A percentile compares a stretch with the other conserved stretches of the same genome.
Evolutionary conservation across 2,888 invertebrate species (phyloP).

Genomic region (Tenthredo notha): DNA sequence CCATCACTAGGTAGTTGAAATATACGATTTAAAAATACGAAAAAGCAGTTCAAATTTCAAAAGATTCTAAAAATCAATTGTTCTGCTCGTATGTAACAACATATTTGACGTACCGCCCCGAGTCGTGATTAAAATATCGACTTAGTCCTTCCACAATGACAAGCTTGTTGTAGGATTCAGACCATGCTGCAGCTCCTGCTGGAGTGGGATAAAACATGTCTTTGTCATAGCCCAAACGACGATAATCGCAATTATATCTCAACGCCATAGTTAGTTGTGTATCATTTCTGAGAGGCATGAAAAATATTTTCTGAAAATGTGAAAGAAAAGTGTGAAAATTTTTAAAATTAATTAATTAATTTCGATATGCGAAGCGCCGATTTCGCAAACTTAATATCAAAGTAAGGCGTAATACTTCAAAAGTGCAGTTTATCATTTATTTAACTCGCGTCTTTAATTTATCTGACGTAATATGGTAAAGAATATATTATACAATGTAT

Average conservation of each 20-base stretch:
- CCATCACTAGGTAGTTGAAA: background rate
- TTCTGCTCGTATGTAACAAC: background rate
- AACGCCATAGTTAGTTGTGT: background rate
- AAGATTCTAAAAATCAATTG: background rate
- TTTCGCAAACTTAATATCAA: background rate
- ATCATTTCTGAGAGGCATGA: background rate
- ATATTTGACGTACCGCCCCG: background rate
- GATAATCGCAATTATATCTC: slow-evolving; percentile 23
- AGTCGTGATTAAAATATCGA: background rate
- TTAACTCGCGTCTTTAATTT: background rate
- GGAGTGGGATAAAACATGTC: background rate
- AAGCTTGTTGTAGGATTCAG: background rate
- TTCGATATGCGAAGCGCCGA: background rate
- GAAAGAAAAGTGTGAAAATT: background rate
- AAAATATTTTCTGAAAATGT: background rate
- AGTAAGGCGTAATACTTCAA: background rate
- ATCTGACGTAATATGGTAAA: background rate
- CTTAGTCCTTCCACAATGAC: background rate
- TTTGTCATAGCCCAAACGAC: background rate
- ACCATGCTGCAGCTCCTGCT: background rate
- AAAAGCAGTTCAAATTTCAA: background rate
- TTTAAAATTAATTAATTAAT: too few relatives aligned
- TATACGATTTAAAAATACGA: background rate
- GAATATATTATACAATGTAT: background rate
- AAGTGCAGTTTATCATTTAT: background rate